Conservation (phyloP, 2,113 vertebrate genomes). For the Ptychochromis oligacanthus region DNA sequence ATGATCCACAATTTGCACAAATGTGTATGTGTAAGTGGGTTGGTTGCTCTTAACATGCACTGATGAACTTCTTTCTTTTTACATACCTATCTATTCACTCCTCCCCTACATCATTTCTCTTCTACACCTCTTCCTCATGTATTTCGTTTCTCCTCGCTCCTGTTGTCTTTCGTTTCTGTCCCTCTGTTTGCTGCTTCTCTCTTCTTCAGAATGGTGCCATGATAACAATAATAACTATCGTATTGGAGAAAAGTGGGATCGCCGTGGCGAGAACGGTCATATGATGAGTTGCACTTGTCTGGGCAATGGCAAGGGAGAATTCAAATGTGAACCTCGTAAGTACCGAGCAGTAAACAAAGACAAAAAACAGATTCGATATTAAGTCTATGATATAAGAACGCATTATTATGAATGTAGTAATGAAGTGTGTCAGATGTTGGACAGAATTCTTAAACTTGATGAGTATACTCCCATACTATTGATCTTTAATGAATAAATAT, state of each 20-base stretch:
- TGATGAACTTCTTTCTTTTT: background rate
- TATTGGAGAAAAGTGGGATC: conserved; percentile 95
- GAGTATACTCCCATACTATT: background rate
- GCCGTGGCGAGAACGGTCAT: conserved; percentile 91
- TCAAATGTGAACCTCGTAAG: conserved; percentile 98
- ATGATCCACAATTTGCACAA: background rate
- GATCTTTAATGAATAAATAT: background rate
- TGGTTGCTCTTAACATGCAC: background rate
- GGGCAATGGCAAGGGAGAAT: conserved; percentile 97
- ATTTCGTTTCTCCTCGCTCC: background rate
- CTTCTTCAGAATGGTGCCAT: conserved; percentile 91
- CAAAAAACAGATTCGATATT: background rate
- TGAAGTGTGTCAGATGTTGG: background rate
- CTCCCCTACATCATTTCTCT: background rate
- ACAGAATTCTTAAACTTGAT: accelerated
- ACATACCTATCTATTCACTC: background rate
- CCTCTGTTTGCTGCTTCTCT: background rate
- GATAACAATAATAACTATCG: conserved; percentile 94
- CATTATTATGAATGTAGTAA: background rate
- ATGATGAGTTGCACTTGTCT: conserved; percentile 98
- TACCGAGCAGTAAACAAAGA: background rate
- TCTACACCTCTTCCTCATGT: background rate
- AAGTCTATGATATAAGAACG: background rate
- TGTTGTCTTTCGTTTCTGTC: background rate
- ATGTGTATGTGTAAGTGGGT: background rate